phyloP scores from a whole-genome alignment of 1,140 invertebrate genomes.

The Cydia strobilella region DNA sequence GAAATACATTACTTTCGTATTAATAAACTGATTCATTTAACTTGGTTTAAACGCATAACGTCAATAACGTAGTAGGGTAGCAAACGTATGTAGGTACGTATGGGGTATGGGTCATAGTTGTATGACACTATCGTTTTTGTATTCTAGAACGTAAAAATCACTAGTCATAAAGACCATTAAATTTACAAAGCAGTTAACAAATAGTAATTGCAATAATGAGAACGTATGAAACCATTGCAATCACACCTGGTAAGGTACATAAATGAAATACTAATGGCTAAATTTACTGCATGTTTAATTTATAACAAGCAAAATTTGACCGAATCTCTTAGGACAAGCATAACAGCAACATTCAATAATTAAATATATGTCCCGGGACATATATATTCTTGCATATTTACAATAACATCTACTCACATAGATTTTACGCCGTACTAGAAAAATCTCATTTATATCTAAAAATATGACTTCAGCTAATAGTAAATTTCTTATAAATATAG shows the following conservation, averaged over 20 bases:
- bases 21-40: too few relatives aligned
- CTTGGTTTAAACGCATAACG: too few relatives aligned
- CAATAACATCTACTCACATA: conserved; percentile 17
- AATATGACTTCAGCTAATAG: conserved; percentile 25
- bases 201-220: too few relatives aligned
- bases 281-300: conserved; percentile 22
- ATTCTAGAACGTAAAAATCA: too few relatives aligned
- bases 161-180: neutral
- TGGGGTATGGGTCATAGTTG: too few relatives aligned
- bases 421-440: conserved; percentile 5
- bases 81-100: too few relatives aligned
- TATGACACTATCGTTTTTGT: too few relatives aligned
- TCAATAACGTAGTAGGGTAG: too few relatives aligned
- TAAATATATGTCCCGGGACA: neutral
- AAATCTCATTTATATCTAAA: conserved; percentile 26
- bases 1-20: too few relatives aligned
- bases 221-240: neutral
- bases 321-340: conserved; percentile 23
- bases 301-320: conserved; percentile 29
- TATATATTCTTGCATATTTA: conserved; percentile 16
- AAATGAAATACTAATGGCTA: neutral
- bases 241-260: neutral
- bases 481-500: conserved; percentile 28
- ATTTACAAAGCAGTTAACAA: neutral
- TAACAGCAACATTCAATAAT: conserved; percentile 24